A percentile compares a stretch with the other conserved stretches of the same genome.
phyloP scores from a whole-genome alignment of 2,888 invertebrate genomes.

The Eubasilissa splendida region DNA sequence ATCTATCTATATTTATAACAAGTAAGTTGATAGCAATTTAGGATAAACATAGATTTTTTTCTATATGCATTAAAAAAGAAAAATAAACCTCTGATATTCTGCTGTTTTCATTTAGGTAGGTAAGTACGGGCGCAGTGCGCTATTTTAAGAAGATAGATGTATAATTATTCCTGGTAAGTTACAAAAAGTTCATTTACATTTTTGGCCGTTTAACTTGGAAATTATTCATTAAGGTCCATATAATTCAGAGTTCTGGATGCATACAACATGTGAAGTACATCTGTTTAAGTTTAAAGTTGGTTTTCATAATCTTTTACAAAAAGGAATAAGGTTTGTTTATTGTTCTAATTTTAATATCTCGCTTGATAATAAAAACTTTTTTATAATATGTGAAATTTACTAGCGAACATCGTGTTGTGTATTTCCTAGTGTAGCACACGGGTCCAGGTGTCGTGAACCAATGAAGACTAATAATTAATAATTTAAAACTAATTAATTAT shows the following conservation, averaged over 20 bases:
- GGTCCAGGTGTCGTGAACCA: too few relatives aligned
- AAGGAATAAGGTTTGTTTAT: background rate
- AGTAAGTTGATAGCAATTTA: too few relatives aligned
- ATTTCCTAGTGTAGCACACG: background rate
- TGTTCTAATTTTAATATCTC: background rate
- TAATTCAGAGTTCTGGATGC: conserved; percentile 8
- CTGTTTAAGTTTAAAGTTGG: background rate
- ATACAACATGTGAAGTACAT: conserved; percentile 5
- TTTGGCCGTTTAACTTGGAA: conserved; percentile 13
- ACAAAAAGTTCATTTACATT: conserved; percentile 12
- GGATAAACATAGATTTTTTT: too few relatives aligned
- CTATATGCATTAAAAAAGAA: too few relatives aligned
- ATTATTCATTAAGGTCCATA: conserved; percentile 22
- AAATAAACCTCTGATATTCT: too few relatives aligned
- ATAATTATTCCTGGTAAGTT: too few relatives aligned
- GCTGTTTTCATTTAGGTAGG: too few relatives aligned
- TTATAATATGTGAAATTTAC: background rate
- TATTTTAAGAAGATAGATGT: too few relatives aligned
- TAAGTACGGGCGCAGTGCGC: too few relatives aligned
- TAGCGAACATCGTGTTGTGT: background rate
- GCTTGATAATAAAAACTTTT: background rate
- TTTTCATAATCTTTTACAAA: background rate
- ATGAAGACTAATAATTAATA: too few relatives aligned
- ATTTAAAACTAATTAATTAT: too few relatives aligned
- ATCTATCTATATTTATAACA: too few relatives aligned